phyloP scores from a whole-genome alignment of 2,797 vertebrate genomes.

The Neopelma chrysocephalum region DNA sequence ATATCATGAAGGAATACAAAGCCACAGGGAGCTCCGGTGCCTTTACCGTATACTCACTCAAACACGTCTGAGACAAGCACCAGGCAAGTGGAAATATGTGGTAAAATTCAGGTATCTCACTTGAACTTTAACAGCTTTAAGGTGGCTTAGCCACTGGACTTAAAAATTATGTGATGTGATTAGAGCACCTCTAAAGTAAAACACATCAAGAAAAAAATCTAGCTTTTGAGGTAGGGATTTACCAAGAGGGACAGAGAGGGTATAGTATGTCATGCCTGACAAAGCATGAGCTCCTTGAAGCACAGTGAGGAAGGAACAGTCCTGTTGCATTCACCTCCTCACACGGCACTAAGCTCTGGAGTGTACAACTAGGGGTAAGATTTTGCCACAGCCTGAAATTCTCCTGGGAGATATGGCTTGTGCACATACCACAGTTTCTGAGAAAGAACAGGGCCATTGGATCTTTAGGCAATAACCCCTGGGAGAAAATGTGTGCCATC shows the following conservation, averaged over 20 bases:
- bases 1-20: not conserved
- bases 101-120: not conserved
- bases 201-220: not conserved
- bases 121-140: not conserved
- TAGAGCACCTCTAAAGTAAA: not conserved
- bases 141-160: not conserved
- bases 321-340: not conserved
- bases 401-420: not conserved
- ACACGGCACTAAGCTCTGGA: not conserved
- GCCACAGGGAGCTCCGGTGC: not conserved
- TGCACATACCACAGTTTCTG: not conserved
- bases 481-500: not conserved
- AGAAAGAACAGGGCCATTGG: not conserved
- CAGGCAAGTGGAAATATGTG: not conserved
- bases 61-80: not conserved
- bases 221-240: not conserved
- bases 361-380: accelerated
- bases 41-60: not conserved
- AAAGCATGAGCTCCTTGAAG: not conserved
- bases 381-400: not conserved
- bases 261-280: not conserved
- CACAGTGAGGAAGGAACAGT: accelerated
- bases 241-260: not conserved
- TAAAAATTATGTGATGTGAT: not conserved
- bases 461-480: not conserved